These are phyloP conservation scores for Andrena camellia DNA, from an alignment of 2,888 invertebrate genomes.

Conservation along the genomic window DNA sequence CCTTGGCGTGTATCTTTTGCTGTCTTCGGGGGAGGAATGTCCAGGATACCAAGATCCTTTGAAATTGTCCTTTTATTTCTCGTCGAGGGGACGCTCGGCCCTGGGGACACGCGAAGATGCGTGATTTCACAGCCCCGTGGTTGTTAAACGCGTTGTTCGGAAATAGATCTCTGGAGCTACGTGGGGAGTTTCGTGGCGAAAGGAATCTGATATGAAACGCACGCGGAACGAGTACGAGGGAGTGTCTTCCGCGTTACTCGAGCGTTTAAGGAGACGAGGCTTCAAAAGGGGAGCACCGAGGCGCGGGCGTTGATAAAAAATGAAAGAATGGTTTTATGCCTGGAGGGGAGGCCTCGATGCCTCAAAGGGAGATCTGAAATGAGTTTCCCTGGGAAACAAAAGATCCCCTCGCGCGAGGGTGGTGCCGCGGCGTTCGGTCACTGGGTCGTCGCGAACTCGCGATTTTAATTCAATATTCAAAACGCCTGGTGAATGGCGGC, in stretches of 20 bases:
- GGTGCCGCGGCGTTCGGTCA: constrained; percentile 43
- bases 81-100: background rate
- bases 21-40: constrained; percentile 24
- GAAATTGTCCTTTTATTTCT: constrained; percentile 6
- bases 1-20: constrained; percentile 27
- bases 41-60: constrained; percentile 13
- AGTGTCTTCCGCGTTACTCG: constrained; percentile 4
- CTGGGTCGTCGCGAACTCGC: constrained; percentile 50
- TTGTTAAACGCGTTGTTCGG: constrained; percentile 19
- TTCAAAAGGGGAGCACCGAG: constrained; percentile 36
- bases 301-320: constrained; percentile 54
- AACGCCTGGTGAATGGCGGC: constrained; percentile 29
- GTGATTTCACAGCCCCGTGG: background rate
- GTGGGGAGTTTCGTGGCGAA: background rate
- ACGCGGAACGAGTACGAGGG: constrained; percentile 14
- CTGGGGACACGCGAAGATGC: background rate
- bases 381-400: constrained; percentile 63
- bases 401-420: constrained; percentile 31
- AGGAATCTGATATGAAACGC: constrained; percentile 18
- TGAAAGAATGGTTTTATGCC: constrained; percentile 56
- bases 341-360: constrained; percentile 45
- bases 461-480: constrained; percentile 56
- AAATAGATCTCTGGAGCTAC: background rate
- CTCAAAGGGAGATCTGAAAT: constrained; percentile 64
- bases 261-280: constrained; percentile 24